Conservation (phyloP, 2,797 vertebrate species). For the Gallinago stenura region DNA sequence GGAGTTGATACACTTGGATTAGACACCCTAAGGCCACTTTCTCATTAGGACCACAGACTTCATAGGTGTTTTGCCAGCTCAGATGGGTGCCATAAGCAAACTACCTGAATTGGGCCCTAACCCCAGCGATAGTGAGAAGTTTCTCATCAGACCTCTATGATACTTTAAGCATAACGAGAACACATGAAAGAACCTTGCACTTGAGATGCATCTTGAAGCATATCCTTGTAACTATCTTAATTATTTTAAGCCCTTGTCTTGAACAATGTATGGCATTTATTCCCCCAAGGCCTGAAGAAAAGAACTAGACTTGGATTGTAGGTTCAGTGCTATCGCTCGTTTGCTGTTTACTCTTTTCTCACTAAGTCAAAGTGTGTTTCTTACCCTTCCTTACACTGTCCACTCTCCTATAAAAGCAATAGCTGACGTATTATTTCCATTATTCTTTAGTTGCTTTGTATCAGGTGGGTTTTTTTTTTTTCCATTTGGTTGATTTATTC, state of each 20-base stretch:
- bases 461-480: not conserved
- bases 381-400: not conserved
- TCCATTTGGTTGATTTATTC: not conserved
- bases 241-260: not conserved
- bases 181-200: not conserved
- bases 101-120: not conserved
- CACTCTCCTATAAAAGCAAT: not conserved
- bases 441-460: not conserved
- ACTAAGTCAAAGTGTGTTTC: not conserved
- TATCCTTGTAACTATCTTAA: not conserved
- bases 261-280: not conserved
- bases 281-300: not conserved
- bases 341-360: not conserved
- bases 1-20: not conserved
- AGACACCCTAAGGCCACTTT: not conserved
- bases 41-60: not conserved
- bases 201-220: not conserved
- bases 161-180: not conserved
- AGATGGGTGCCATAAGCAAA: not conserved
- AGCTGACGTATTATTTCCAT: no score
- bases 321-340: not conserved
- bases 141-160: not conserved
- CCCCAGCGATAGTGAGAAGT: not conserved
- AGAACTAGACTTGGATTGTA: not conserved
- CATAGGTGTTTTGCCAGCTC: not conserved